Evolutionary conservation across 1,140 invertebrate genomes (phyloP).

Genomic region (Cepaea nemoralis): DNA sequence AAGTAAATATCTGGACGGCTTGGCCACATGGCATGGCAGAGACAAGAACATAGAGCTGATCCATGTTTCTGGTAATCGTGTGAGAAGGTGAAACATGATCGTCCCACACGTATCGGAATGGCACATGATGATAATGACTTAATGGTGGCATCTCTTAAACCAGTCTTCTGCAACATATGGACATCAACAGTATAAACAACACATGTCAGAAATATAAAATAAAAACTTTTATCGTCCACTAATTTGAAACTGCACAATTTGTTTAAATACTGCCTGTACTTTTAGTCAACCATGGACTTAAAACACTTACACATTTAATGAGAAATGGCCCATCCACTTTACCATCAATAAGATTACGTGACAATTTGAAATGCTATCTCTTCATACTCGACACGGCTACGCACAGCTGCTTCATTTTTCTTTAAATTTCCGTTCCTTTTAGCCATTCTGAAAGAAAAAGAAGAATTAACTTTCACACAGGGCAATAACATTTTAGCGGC

Average conservation of each 20-base stretch:
- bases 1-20: no score
- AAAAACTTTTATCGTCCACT: neutral
- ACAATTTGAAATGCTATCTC: constrained; percentile 40
- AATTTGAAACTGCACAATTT: neutral
- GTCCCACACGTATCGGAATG: neutral
- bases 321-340: constrained; percentile 23
- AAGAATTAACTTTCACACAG: no score
- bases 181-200: neutral
- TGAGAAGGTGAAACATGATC: no score
- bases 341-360: constrained; percentile 30
- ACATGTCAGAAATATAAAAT: no score
- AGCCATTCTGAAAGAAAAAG: constrained; percentile 10
- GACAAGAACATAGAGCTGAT: no score
- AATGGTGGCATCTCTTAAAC: neutral
- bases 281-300: neutral
- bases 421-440: constrained; percentile 7
- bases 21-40: no score
- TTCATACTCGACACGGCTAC: constrained; percentile 25
- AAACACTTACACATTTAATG: constrained; percentile 29
- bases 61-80: no score
- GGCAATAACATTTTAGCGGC: no score
- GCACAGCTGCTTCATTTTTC: constrained; percentile 4
- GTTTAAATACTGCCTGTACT: neutral
- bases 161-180: no score
- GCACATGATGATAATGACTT: neutral